Evolutionary conservation across 2,797 vertebrate species (phyloP).

Genomic region (Odontamblyopus rebecca): DNA sequence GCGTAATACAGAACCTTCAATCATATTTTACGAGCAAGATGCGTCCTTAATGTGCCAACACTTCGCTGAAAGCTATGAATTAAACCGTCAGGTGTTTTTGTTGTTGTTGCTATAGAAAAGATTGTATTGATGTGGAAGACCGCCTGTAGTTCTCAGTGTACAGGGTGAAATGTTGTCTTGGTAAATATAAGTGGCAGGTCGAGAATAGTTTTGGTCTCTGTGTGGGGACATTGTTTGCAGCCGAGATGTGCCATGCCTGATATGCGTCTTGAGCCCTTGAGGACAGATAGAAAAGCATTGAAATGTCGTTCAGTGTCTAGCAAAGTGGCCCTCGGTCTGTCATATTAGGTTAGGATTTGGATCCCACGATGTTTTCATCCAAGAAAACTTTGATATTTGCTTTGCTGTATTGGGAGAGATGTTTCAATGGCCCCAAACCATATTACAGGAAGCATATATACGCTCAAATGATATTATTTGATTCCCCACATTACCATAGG

Average conservation of each 20-base stretch:
- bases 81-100: background rate
- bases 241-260: slow-evolving; percentile 35
- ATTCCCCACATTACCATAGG: no score
- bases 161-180: slow-evolving; percentile 37
- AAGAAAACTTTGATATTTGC: background rate
- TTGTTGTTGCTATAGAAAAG: slow-evolving; percentile 3
- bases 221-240: slow-evolving; percentile 36
- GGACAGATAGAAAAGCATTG: slow-evolving; percentile 53
- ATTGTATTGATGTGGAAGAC: slow-evolving; percentile 13
- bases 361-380: slow-evolving; percentile 7
- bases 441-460: background rate
- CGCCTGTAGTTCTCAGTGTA: slow-evolving; percentile 14
- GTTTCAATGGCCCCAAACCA: background rate
- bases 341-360: slow-evolving; percentile 43
- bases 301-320: slow-evolving; percentile 28
- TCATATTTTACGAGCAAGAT: slow-evolving; percentile 1
- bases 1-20: no score
- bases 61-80: slow-evolving; percentile 1
- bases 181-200: slow-evolving; percentile 52
- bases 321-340: slow-evolving; percentile 46
- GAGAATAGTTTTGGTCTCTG: slow-evolving; percentile 37
- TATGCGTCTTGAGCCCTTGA: slow-evolving; percentile 35
- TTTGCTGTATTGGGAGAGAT: background rate
- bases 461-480: no score
- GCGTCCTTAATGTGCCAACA: slow-evolving; percentile 10